phyloP scores from a whole-genome alignment of 2,888 invertebrate species.

The Apodemia zela region DNA sequence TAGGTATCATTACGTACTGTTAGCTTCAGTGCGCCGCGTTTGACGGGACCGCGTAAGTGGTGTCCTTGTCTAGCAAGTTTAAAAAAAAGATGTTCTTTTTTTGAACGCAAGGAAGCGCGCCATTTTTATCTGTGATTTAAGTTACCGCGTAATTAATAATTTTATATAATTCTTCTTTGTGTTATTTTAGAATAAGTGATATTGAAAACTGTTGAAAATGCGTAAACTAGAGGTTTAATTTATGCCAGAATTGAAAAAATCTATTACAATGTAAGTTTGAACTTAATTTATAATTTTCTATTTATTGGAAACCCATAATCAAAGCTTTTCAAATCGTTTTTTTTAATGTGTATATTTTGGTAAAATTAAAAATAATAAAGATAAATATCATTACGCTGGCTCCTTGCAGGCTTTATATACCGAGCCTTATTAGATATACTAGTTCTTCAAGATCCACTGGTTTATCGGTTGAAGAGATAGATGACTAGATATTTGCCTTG shows the following conservation, averaged over 20 bases:
- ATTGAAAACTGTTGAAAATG: conserved; percentile 1
- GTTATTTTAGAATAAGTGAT: conserved; percentile 1
- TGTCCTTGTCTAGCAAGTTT: conserved; percentile 37
- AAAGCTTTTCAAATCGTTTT: too few species aligned
- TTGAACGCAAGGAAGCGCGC: not conserved
- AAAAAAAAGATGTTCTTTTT: conserved; percentile 16
- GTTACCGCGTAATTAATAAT: conserved; percentile 18
- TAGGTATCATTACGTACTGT: conserved; percentile 67
- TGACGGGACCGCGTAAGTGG: conserved; percentile 52
- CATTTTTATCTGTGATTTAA: conserved; percentile 10
- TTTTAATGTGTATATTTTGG: too few species aligned
- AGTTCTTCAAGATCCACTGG: too few species aligned
- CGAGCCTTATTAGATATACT: too few species aligned
- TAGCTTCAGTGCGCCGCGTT: conserved; percentile 63
- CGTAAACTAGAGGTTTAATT: not conserved
- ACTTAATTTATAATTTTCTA: too few species aligned
- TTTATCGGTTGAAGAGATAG: too few species aligned
- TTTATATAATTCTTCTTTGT: not conserved
- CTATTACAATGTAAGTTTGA: conserved; percentile 14
- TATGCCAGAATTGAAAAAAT: not conserved
- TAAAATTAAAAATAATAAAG: too few species aligned
- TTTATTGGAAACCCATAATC: too few species aligned
- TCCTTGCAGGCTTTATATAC: too few species aligned
- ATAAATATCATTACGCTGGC: too few species aligned
- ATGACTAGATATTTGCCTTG: too few species aligned